phyloP scores from a whole-genome alignment of 2,797 vertebrate genomes.

The Orientallactaga sibirica region DNA sequence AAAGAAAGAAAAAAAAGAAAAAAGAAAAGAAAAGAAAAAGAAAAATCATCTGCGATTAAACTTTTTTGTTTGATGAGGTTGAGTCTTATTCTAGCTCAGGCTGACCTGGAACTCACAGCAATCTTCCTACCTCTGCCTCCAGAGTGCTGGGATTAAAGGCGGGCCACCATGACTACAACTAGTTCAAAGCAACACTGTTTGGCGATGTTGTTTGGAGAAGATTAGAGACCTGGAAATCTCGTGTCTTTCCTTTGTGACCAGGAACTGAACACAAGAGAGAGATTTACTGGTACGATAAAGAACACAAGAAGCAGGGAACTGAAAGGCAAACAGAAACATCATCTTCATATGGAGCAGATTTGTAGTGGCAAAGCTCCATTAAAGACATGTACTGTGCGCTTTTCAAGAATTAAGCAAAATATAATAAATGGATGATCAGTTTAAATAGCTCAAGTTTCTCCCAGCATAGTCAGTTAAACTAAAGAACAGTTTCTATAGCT shows the following conservation, averaged over 20 bases:
- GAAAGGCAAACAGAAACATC: constrained; percentile 37
- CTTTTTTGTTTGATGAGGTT: too few species aligned
- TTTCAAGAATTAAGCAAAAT: constrained; percentile 18
- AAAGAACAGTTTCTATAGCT: constrained; percentile 14
- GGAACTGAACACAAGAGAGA: constrained; percentile 54
- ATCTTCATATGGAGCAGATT: not conserved
- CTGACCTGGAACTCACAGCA: too few species aligned
- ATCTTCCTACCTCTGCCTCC: too few species aligned
- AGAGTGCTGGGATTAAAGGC: too few species aligned
- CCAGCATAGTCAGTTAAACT: not conserved
- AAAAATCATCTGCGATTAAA: constrained; percentile 63
- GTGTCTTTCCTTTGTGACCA: constrained; percentile 65
- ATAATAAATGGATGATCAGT: constrained; percentile 15
- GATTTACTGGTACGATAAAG: constrained; percentile 54
- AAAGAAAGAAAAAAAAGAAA: too few species aligned
- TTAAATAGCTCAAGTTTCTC: constrained; percentile 51
- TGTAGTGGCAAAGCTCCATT: constrained; percentile 36
- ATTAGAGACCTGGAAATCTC: constrained; percentile 57
- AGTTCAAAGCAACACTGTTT: too few species aligned
- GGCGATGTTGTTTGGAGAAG: constrained; percentile 43
- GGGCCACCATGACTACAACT: too few species aligned
- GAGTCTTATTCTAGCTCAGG: too few species aligned
- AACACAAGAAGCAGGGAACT: not conserved
- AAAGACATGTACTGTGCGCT: not conserved
- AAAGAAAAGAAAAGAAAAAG: too few species aligned